Percentiles rank a stretch among this genome's conserved stretches.
Evolutionary conservation across 2,113 vertebrate species (phyloP).

Genomic region (Scomber colias): DNA sequence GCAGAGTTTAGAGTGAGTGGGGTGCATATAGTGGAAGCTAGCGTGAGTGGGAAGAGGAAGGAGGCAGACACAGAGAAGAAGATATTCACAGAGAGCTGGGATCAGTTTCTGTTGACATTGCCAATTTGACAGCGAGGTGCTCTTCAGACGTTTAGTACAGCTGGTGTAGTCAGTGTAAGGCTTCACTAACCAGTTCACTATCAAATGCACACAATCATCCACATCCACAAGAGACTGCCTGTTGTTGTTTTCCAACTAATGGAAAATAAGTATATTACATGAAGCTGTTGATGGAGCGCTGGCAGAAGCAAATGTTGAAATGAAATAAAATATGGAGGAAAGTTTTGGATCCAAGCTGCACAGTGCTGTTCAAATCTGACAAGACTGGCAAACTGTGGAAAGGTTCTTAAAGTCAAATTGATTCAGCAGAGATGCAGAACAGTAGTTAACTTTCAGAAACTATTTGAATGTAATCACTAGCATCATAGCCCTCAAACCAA

Average conservation of each 20-base stretch:
- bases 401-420: not conserved
- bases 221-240: not conserved
- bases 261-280: not conserved
- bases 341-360: not conserved
- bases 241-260: slow-evolving; percentile 17
- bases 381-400: not conserved
- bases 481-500: no score
- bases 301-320: not conserved
- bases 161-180: not conserved
- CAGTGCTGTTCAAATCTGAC: not conserved
- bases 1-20: slow-evolving; percentile 78
- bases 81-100: slow-evolving; percentile 11
- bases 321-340: not conserved
- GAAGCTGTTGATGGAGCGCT: not conserved
- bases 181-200: not conserved
- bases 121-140: slow-evolving; percentile 33
- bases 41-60: slow-evolving; percentile 31
- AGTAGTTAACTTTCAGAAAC: not conserved
- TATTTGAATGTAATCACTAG: not conserved
- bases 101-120: slow-evolving; percentile 53
- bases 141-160: slow-evolving; percentile 26
- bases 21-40: slow-evolving; percentile 42
- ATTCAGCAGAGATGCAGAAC: not conserved
- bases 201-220: slow-evolving; percentile 27
- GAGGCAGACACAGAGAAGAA: slow-evolving; percentile 9